These are phyloP conservation scores for Euphydryas editha DNA, from an alignment of 2,888 invertebrate genomes.

Conservation along the genomic window DNA sequence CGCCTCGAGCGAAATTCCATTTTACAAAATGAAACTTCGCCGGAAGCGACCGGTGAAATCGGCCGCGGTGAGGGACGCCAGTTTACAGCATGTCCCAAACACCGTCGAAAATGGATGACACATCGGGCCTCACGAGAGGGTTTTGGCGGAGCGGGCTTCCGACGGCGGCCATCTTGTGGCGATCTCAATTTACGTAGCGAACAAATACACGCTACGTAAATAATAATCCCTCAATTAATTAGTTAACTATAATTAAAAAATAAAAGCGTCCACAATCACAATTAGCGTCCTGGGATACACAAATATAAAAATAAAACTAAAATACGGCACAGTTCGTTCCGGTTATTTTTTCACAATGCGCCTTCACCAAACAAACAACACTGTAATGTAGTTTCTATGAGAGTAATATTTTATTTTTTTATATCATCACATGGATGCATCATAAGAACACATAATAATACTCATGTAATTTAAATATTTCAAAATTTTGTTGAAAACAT, in stretches of 20 bases:
- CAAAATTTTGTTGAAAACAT: constrained; percentile 79
- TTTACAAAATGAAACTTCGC: constrained; percentile 80
- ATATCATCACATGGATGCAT: constrained; percentile 37
- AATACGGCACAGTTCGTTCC: constrained; percentile 71
- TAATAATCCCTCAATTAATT: constrained; percentile 52
- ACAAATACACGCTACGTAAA: constrained; percentile 80
- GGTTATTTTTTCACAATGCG: constrained; percentile 74
- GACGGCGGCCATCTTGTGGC: constrained; percentile 83
- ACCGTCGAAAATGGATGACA: constrained; percentile 70
- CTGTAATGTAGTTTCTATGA: constrained; percentile 50
- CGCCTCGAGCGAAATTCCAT: constrained; percentile 83
- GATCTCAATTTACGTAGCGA: constrained; percentile 80
- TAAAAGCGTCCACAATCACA: constrained; percentile 49
- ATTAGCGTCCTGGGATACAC: constrained; percentile 48
- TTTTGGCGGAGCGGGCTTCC: constrained; percentile 82
- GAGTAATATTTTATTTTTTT: constrained; percentile 47
- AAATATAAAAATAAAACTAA: constrained; percentile 56
- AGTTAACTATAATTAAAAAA: constrained; percentile 40
- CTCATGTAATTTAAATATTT: constrained; percentile 60
- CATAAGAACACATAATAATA: constrained; percentile 39
- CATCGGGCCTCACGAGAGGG: constrained; percentile 75
- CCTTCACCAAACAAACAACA: constrained; percentile 71
- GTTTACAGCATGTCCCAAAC: constrained; percentile 73
- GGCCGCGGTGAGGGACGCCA: constrained; percentile 72
- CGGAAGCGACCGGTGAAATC: constrained; percentile 68